A percentile compares a stretch with the other conserved stretches of the same genome.
phyloP scores from a whole-genome alignment of 1,140 invertebrate genomes.

The Leguminivora glycinivorella region DNA sequence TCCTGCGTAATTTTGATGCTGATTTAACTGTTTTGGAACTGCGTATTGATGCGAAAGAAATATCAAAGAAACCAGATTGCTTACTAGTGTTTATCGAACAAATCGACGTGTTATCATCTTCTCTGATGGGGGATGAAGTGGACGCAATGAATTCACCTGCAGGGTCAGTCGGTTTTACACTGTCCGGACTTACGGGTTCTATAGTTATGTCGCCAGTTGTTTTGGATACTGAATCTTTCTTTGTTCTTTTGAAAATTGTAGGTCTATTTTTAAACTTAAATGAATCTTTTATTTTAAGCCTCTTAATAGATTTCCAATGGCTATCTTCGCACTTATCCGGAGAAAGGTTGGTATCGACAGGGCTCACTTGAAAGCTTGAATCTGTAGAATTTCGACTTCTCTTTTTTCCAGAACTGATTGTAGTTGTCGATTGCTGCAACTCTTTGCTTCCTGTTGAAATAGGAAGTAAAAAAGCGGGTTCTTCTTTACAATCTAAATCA shows the following conservation, averaged over 20 bases:
- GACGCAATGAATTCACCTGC: conserved; percentile 70
- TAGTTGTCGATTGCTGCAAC: conserved; percentile 68
- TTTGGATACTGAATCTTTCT: conserved; percentile 70
- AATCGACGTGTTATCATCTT: conserved; percentile 74
- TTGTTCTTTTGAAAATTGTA: conserved; percentile 71
- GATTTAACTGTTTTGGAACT: conserved; percentile 75
- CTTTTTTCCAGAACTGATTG: conserved; percentile 73
- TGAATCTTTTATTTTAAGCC: conserved; percentile 77
- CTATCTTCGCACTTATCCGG: conserved; percentile 71
- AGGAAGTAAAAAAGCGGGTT: conserved; percentile 59
- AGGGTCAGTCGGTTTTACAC: conserved; percentile 66
- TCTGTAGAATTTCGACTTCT: conserved; percentile 75
- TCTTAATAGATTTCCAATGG: conserved; percentile 77
- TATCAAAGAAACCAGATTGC: conserved; percentile 76
- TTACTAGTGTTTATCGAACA: conserved; percentile 75
- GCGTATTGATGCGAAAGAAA: conserved; percentile 73
- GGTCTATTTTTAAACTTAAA: conserved; percentile 77
- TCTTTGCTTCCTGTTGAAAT: conserved; percentile 58
- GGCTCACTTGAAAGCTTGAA: conserved; percentile 72
- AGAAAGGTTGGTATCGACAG: conserved; percentile 60
- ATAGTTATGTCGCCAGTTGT: conserved; percentile 61
- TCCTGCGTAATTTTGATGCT: conserved; percentile 71
- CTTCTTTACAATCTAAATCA: conserved; percentile 68
- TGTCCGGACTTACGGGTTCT: conserved; percentile 66
- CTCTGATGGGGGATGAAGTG: conserved; percentile 72